These are phyloP conservation scores for Azemiops feae DNA, from an alignment of 2,113 vertebrate species.

Conservation along the genomic window DNA sequence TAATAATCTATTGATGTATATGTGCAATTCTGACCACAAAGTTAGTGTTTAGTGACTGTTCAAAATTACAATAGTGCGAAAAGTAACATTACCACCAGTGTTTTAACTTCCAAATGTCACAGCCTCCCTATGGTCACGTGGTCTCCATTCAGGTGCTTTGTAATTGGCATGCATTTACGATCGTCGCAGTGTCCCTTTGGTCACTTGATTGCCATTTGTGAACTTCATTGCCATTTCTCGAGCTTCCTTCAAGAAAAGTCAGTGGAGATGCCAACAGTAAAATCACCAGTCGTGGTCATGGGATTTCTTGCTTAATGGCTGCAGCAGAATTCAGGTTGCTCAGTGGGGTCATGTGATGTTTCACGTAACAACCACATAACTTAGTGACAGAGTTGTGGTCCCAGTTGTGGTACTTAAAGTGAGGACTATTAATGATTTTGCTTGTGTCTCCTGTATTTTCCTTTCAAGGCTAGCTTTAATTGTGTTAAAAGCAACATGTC, in stretches of 20 bases:
- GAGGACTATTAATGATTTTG: neutral
- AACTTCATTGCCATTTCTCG: neutral
- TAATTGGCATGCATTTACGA: neutral
- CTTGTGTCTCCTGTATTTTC: neutral
- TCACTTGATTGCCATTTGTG: neutral
- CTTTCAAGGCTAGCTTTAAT: neutral
- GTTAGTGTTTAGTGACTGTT: neutral
- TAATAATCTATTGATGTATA: slow-evolving; percentile 4
- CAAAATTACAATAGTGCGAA: neutral
- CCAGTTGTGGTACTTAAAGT: neutral
- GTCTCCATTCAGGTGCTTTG: neutral
- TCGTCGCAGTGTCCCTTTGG: neutral
- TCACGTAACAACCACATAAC: neutral
- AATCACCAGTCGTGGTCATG: neutral
- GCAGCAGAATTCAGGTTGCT: neutral
- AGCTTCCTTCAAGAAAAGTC: neutral
- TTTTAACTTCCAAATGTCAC: neutral
- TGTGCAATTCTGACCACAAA: neutral
- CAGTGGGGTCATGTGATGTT: neutral
- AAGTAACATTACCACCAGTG: neutral
- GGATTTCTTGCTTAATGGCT: neutral
- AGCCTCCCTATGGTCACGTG: neutral
- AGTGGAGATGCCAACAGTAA: neutral
- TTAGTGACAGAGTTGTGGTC: neutral
- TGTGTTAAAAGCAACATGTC: neutral